Percentiles rank a stretch among this genome's conserved stretches.
phyloP scores from a whole-genome alignment of 2,797 vertebrate species.

The Crocidura indochinensis region DNA sequence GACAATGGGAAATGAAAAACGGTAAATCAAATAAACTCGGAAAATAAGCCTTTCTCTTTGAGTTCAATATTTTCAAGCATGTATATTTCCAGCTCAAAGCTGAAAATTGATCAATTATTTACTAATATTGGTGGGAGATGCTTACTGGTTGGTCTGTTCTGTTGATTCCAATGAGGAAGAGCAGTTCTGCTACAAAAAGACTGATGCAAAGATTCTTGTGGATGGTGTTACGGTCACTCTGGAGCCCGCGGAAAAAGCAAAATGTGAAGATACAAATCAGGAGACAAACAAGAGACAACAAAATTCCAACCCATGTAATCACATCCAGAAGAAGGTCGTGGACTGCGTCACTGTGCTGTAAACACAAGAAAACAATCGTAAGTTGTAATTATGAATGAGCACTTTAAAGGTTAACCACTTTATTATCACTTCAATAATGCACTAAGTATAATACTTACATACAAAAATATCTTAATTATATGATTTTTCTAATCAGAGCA shows the following conservation, averaged over 20 bases:
- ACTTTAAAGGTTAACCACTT: no score
- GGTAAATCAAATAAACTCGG: not conserved
- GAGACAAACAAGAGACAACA: constrained; percentile 98
- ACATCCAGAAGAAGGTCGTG: constrained; percentile 98
- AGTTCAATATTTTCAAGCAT: not conserved
- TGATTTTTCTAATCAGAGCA: not conserved
- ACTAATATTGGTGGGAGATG: not conserved
- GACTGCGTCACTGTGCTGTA: constrained; percentile 94
- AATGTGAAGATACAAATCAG: constrained; percentile 99
- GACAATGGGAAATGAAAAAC: not conserved
- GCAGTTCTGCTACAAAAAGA: constrained; percentile 97
- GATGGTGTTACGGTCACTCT: constrained; percentile 99
- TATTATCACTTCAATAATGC: not conserved
- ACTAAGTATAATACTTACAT: not conserved
- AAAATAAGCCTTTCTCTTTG: not conserved
- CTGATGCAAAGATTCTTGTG: constrained; percentile 99
- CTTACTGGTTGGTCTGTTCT: constrained; percentile 97
- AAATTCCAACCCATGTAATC: constrained; percentile 99
- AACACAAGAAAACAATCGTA: constrained; percentile 63
- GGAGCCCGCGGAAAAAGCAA: constrained; percentile 99
- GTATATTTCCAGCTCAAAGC: not conserved
- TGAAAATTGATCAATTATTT: not conserved
- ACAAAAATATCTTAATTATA: not conserved
- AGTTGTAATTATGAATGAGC: not conserved
- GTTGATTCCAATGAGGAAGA: constrained; percentile 98